Base-by-base conservation (phyloP, 2,797 vertebrate species). In the Takifugu rubripes region DNA sequence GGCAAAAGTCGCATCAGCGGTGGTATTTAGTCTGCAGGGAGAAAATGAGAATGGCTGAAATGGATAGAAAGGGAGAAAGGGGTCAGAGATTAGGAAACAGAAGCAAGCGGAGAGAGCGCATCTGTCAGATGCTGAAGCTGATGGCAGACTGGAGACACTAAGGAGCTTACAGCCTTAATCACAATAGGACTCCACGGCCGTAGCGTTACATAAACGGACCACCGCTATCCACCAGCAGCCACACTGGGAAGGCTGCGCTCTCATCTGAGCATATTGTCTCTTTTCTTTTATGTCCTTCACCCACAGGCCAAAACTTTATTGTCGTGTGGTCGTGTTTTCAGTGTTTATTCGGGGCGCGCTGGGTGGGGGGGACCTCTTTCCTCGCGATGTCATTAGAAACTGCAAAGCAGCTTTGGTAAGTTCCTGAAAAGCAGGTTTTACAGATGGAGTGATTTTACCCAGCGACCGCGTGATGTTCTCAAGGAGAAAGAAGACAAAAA, bases 121-220 rank as follows among this genome's bases (percentile, higher is more conserved):
- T 89, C 87, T 91, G 88, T 81, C 79, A 72, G 78, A 67, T 67
- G 68, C 81, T 82, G 74, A 73, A 84, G 84, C 83, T 85, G 79
- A 85, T 72, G 79, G 79, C 63, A 69, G 74, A 70, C 80, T 57
- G 59, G 70, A 79, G 72, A 84, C 74, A 75, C 59, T 86, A 90
- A 91, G 88, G 87, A 87, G 90, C 84, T 90, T 90, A 91, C 59
- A 75, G 64, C 77, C 75, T 74, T 89, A 89, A 88, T 89, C 84
- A 88, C 87, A 90, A 85, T 85, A 76, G 77, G 77, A 77, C 75
- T 76, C 77, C 83, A 79, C 78, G 81, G 83, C 73, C 71, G 73
- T 66, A 76, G 77, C 76, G 79, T 88, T 84, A 87, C 75, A 75
- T 65, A 87, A 86, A 74, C 79, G 72, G 79, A 68, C 74, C 83